Evolutionary conservation across 2,797 vertebrate genomes (phyloP).

Genomic region (Poliocrania exsul): DNA sequence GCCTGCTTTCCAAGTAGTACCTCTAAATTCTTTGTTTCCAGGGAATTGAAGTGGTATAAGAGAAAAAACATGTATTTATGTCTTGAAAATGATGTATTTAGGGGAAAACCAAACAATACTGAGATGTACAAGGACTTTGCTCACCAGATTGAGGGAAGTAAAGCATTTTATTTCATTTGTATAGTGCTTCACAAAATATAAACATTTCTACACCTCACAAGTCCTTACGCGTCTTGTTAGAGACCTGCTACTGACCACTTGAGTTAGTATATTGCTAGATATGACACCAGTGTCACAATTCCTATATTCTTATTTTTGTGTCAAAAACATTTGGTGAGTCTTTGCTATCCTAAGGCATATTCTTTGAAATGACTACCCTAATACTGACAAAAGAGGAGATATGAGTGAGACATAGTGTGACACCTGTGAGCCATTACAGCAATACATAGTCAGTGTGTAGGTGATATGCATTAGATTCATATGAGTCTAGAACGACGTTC

Average conservation of each 20-base stretch:
- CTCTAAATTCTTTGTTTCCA: not conserved
- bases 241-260: not conserved
- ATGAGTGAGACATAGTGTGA: not conserved
- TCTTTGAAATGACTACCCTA: not conserved
- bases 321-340: not conserved
- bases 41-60: not conserved
- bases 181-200: accelerated
- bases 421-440: not conserved
- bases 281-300: accelerated
- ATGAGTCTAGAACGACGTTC: accelerated
- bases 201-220: not conserved
- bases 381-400: not conserved
- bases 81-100: not conserved
- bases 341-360: not conserved
- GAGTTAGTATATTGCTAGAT: not conserved
- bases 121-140: not conserved
- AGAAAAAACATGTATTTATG: not conserved
- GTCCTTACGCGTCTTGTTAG: not conserved
- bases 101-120: not conserved
- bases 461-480: not conserved
- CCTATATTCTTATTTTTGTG: not conserved
- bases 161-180: not conserved
- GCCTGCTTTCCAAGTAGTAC: not conserved
- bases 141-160: not conserved
- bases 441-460: not conserved